These are phyloP conservation scores for Channa argus DNA, from an alignment of 2,113 vertebrate genomes.

Conservation along the genomic window DNA sequence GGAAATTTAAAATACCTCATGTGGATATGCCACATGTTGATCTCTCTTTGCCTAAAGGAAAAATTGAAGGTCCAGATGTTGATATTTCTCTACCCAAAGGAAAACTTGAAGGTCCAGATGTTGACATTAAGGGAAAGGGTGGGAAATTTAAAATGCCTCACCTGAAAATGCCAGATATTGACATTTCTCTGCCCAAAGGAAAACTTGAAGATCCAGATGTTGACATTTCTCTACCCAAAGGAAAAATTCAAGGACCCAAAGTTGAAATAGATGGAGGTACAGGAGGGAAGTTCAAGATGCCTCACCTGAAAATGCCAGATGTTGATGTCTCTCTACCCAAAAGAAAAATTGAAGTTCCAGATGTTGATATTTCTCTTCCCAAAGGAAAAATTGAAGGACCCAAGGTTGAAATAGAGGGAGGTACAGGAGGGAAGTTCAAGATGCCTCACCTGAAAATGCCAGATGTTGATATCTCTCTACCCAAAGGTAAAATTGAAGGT, in stretches of 20 bases:
- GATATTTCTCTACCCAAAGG: too few relatives aligned
- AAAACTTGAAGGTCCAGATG: too few relatives aligned
- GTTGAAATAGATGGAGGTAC: too few relatives aligned
- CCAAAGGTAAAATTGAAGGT: slow-evolving; percentile 45
- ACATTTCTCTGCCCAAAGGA: slow-evolving; percentile 66
- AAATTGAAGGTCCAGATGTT: slow-evolving; percentile 16
- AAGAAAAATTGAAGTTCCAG: neutral
- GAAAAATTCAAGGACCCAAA: too few relatives aligned
- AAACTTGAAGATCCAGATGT: slow-evolving; percentile 45
- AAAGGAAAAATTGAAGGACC: too few relatives aligned
- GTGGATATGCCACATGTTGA: too few relatives aligned
- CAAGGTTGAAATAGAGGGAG: too few relatives aligned
- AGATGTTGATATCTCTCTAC: slow-evolving; percentile 36
- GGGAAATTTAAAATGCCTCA: slow-evolving; percentile 69
- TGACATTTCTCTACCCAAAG: too few relatives aligned
- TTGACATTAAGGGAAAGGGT: slow-evolving; percentile 1
- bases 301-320: too few relatives aligned
- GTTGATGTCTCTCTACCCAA: too few relatives aligned
- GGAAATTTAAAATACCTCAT: too few relatives aligned
- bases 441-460: slow-evolving; percentile 7
- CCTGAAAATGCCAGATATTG: slow-evolving; percentile 72
- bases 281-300: too few relatives aligned
- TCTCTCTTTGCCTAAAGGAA: slow-evolving; percentile 66
- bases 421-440: slow-evolving; percentile 17
- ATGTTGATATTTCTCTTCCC: neutral